These are phyloP conservation scores for Prionace glauca DNA, from an alignment of 2,797 vertebrate genomes.

Conservation along the genomic window DNA sequence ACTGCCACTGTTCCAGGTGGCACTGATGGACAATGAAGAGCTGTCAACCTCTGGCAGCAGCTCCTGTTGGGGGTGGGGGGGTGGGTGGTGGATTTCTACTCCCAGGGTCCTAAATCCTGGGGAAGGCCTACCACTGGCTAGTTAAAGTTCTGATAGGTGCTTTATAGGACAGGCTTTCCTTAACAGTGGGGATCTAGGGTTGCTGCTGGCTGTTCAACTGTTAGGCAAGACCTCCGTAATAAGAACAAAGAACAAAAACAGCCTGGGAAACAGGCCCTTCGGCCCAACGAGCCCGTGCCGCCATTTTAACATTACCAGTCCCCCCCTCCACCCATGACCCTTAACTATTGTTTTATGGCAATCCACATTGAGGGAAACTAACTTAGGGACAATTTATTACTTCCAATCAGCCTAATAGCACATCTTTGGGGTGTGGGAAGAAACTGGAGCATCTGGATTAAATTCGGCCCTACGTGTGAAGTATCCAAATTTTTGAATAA, in stretches of 20 bases:
- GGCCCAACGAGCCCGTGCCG: too few species aligned
- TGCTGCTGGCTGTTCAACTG: not conserved
- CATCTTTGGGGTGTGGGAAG: too few species aligned
- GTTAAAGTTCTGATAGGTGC: not conserved
- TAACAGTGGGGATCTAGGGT: too few species aligned
- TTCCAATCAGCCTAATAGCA: too few species aligned
- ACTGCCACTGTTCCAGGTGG: not conserved
- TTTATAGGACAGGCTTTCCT: not conserved
- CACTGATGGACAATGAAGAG: not conserved
- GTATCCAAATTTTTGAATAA: not conserved
- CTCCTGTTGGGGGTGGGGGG: not conserved
- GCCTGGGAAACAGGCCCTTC: too few species aligned
- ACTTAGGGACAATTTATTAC: too few species aligned
- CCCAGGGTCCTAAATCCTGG: not conserved
- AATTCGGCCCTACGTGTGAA: not conserved
- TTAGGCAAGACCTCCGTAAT: not conserved
- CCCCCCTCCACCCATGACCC: too few species aligned
- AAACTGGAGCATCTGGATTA: not conserved
- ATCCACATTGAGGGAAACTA: too few species aligned
- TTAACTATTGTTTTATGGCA: too few species aligned
- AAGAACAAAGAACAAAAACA: too few species aligned
- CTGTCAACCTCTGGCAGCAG: not conserved
- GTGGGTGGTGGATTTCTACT: not conserved
- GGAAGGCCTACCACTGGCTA: not conserved
- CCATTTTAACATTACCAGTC: too few species aligned